Percentiles rank a stretch among this genome's conserved stretches.
Evolutionary conservation across 2,888 invertebrate species (phyloP).

Genomic region (Branchellion lobata): DNA sequence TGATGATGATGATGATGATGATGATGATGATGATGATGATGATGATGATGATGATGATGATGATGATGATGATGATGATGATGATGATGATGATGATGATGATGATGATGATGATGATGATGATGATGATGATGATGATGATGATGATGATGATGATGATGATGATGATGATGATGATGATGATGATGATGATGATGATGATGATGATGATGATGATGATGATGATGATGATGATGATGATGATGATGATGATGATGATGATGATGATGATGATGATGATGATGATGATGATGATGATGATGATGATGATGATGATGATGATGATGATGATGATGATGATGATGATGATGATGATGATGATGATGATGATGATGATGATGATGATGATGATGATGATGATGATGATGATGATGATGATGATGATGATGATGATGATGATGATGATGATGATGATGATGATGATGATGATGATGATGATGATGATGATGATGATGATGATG

Average conservation of each 20-base stretch:
- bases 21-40: slow-evolving; percentile 97
- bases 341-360: slow-evolving; percentile 26
- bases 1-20: slow-evolving; percentile 96
- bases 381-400: slow-evolving; percentile 21
- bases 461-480: neutral
- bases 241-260: neutral
- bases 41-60: slow-evolving; percentile 91
- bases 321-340: slow-evolving; percentile 44
- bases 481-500: slow-evolving; percentile 17
- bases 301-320: slow-evolving; percentile 42
- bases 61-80: slow-evolving; percentile 81
- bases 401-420: slow-evolving; percentile 25
- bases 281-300: slow-evolving; percentile 34
- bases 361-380: slow-evolving; percentile 20
- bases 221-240: slow-evolving; percentile 9
- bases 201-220: neutral
- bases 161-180: neutral
- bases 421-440: slow-evolving; percentile 27
- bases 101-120: slow-evolving; percentile 49
- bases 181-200: slow-evolving; percentile 10
- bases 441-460: neutral
- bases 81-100: slow-evolving; percentile 78
- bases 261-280: slow-evolving; percentile 20
- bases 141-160: neutral
- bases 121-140: neutral